These are phyloP conservation scores for Elephas maximus DNA, from an alignment of 2,113 vertebrate genomes.

Conservation along the genomic window DNA sequence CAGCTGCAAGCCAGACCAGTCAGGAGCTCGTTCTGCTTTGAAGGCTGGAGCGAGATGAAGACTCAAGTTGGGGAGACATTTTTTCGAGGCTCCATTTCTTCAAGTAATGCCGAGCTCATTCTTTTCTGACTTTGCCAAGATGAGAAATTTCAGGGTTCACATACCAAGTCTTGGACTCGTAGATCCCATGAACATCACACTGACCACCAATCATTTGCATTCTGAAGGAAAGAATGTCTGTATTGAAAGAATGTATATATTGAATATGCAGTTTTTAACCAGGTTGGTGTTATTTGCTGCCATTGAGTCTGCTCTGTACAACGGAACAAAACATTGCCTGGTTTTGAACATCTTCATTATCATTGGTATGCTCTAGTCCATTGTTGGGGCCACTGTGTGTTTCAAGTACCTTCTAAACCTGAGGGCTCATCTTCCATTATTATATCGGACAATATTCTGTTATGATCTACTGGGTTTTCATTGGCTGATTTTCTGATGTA, in stretches of 20 bases:
- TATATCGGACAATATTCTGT: too few species aligned
- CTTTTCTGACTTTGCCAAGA: not conserved
- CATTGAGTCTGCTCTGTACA: too few species aligned
- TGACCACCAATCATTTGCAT: too few species aligned
- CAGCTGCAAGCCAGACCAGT: not conserved
- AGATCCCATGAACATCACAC: not conserved
- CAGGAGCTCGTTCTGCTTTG: not conserved
- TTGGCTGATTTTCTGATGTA: too few species aligned
- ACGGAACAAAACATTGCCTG: not conserved
- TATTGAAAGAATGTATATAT: not conserved
- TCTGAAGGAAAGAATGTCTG: not conserved
- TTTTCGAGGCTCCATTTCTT: not conserved
- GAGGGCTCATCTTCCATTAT: too few species aligned
- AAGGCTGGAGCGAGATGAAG: not conserved
- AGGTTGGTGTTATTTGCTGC: not conserved
- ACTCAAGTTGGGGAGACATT: not conserved
- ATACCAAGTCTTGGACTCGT: accelerated
- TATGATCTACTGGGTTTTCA: too few species aligned
- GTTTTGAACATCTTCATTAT: too few species aligned
- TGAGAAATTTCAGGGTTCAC: not conserved
- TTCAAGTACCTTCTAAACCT: too few species aligned
- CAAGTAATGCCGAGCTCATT: not conserved
- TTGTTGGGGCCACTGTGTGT: too few species aligned
- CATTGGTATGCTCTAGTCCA: too few species aligned
- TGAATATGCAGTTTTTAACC: not conserved